phyloP scores from a whole-genome alignment of 2,113 vertebrate species.

The Mellivora capensis region DNA sequence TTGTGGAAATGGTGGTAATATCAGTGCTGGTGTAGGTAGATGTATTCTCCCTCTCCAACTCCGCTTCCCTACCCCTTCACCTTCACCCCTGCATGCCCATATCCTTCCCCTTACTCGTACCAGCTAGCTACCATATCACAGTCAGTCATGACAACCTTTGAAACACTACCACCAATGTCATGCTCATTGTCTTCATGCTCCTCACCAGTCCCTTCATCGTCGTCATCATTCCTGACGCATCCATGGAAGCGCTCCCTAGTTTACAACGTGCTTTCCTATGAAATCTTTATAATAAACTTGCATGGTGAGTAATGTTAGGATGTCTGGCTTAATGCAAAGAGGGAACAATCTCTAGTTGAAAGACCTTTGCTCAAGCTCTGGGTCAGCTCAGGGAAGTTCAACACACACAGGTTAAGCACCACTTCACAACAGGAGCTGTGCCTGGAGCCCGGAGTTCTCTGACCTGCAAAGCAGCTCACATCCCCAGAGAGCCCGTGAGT shows the following conservation, averaged over 20 bases:
- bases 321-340: background rate
- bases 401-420: accelerated
- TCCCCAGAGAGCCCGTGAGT: background rate
- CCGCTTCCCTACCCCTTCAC: accelerated
- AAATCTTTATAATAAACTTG: background rate
- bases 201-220: background rate
- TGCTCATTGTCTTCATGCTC: background rate
- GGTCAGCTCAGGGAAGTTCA: background rate
- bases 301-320: background rate
- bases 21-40: background rate
- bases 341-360: background rate
- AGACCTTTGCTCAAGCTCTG: background rate
- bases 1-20: too few species aligned
- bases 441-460: background rate
- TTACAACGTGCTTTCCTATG: background rate
- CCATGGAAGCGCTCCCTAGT: background rate
- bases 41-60: background rate
- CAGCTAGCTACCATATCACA: background rate
- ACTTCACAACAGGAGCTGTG: background rate
- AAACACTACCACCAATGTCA: too few species aligned
- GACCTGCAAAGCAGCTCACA: background rate
- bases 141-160: background rate
- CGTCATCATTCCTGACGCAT: background rate
- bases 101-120: background rate
- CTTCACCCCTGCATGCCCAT: accelerated